These are phyloP conservation scores for Corythornis madagascariensis DNA, from an alignment of 2,113 vertebrate genomes.

Conservation along the genomic window DNA sequence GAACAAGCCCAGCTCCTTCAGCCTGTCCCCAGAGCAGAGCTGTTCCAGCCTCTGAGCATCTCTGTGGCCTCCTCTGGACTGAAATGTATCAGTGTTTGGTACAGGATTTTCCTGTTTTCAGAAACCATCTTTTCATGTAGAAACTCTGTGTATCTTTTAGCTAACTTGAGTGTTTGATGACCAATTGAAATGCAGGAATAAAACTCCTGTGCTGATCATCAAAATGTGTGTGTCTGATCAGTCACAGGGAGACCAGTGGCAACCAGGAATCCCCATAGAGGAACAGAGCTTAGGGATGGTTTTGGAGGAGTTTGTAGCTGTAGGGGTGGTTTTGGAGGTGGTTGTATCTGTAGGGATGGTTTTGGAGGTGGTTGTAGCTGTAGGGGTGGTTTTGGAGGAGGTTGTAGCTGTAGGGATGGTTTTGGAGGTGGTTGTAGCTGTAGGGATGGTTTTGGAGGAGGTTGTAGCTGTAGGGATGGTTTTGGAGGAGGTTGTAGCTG, in stretches of 20 bases:
- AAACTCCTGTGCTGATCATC: neutral
- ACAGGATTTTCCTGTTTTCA: neutral
- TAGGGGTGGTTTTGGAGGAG: too few relatives aligned
- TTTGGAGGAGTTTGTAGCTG: neutral
- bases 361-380: neutral
- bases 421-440: too few relatives aligned
- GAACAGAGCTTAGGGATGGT: neutral
- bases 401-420: too few relatives aligned
- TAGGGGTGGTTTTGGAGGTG: too few relatives aligned
- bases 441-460: too few relatives aligned
- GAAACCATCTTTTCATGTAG: neutral
- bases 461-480: neutral
- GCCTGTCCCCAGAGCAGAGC: too few relatives aligned
- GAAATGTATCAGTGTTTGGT: neutral
- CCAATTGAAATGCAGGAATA: neutral
- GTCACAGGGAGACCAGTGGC: neutral
- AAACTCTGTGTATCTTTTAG: neutral
- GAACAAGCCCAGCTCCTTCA: too few relatives aligned
- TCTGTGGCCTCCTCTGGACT: too few relatives aligned
- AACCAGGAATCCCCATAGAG: neutral
- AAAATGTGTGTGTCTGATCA: neutral
- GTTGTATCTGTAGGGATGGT: too few relatives aligned
- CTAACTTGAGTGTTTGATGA: neutral
- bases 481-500: too few relatives aligned
- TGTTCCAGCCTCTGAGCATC: too few relatives aligned